A percentile compares a stretch with the other conserved stretches of the same genome.
phyloP scores from a whole-genome alignment of 2,113 vertebrate genomes.

The Daubentonia madagascariensis region DNA sequence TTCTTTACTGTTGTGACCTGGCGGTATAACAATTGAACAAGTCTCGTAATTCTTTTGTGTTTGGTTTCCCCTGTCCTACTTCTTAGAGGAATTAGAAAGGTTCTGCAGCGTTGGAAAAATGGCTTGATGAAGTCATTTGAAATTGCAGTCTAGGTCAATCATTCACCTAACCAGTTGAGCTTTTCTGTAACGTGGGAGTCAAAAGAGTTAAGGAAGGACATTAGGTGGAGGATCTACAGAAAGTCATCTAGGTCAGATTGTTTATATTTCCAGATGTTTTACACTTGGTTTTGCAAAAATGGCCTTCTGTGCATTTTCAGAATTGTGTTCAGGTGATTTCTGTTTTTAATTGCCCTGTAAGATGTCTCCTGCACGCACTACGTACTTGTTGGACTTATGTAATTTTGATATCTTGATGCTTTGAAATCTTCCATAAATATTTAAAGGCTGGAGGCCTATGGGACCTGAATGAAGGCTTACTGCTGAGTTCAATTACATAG shows the following conservation, averaged over 20 bases:
- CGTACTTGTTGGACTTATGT: not conserved
- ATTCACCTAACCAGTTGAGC: conserved; percentile 10
- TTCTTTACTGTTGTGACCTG: not conserved
- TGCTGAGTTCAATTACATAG: not conserved
- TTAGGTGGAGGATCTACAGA: not conserved
- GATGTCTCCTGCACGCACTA: not conserved
- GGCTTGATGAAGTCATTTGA: not conserved
- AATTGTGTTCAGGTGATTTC: conserved; percentile 10
- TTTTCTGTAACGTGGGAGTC: not conserved
- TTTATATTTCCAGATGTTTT: not conserved
- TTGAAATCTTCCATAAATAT: conserved; percentile 7
- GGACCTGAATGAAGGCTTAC: not conserved
- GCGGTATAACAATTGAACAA: not conserved
- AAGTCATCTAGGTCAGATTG: not conserved
- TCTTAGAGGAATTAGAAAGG: not conserved
- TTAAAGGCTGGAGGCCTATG: not conserved
- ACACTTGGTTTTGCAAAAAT: not conserved
- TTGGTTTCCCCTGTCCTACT: not conserved
- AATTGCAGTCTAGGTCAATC: not conserved
- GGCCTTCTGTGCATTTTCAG: not conserved
- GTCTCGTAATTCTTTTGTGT: not conserved
- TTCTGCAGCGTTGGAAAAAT: not conserved
- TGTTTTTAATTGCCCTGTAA: conserved; percentile 23
- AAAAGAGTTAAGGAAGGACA: not conserved
- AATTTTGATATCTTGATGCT: not conserved